Evolutionary conservation across 2,113 vertebrate species (phyloP).

Genomic region (Aegotheles bennettii): DNA sequence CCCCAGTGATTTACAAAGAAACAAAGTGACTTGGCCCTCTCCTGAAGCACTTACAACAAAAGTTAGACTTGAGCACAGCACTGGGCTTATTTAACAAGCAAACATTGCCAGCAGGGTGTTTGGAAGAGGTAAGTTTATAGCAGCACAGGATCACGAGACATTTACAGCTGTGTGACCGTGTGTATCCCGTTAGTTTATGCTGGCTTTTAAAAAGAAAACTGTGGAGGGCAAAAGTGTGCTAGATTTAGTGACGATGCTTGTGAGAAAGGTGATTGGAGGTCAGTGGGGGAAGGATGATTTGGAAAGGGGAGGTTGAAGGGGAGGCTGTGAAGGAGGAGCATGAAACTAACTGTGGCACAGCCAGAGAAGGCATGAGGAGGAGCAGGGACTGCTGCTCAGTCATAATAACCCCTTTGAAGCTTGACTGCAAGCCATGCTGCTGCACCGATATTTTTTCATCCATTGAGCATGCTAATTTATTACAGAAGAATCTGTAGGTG

Average conservation of each 20-base stretch:
- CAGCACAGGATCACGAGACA: neutral
- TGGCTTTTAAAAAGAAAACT: neutral
- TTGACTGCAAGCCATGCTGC: conserved; percentile 22
- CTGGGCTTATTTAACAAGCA: conserved; percentile 56
- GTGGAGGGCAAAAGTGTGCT: neutral
- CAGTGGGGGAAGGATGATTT: neutral
- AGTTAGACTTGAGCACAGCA: conserved; percentile 52
- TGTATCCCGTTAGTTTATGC: neutral
- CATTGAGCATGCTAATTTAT: conserved; percentile 42
- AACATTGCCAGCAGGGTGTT: conserved; percentile 50
- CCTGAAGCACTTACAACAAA: conserved; percentile 3
- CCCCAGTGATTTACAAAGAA: conserved; percentile 23
- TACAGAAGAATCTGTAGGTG: conserved; percentile 28
- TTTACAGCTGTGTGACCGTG: neutral
- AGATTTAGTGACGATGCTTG: neutral
- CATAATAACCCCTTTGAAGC: conserved; percentile 45
- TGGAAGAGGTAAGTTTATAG: conserved; percentile 40
- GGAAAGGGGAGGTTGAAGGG: neutral
- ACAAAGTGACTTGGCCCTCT: conserved; percentile 20
- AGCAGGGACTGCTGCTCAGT: conserved; percentile 8
- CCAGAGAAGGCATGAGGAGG: neutral
- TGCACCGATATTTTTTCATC: conserved; percentile 34
- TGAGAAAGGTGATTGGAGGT: neutral
- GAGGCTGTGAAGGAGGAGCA: neutral
- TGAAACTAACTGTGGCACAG: neutral